Base-by-base conservation (phyloP, 2,888 invertebrate species). In the Lottia scabra region DNA sequence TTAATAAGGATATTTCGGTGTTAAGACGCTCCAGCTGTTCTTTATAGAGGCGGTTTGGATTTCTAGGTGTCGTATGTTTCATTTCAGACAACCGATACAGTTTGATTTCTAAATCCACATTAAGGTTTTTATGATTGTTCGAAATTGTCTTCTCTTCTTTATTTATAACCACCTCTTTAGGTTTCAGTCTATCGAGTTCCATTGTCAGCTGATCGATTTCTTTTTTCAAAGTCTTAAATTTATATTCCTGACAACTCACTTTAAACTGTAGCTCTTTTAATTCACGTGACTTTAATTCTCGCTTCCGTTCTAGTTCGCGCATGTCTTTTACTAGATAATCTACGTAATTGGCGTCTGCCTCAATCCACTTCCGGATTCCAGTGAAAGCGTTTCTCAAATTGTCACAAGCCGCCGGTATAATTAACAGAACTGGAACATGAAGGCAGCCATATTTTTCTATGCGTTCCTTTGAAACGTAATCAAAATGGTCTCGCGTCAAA, bases 341-440 rank as follows among this genome's bases (percentile, higher is more conserved):
- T 5, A 84, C 80, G 70, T 86, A 87, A 8, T 77, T 76, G 56
- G 77, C 78, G 65, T 87, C 87, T 1, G 83, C 84, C 44, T 84
- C 79, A 23, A 85, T 64, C 87, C 87, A 87, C 67, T 81, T 79
- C 38, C 78, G 67, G n/a, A 84, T 73, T 23, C 78, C 84, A 13
- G 74, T 65, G 68, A 77, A 78, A 4, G 84, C 83, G 67, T 83
- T 81, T 56, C 81, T 73, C 15, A 87, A 69, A 75, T 84, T 84
- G 73, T 84, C 82, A 77, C 83, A 84, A 15, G 85, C 83, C 26
- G 81, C 81, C 2, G 84, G 80, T 27, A 87, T 84, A 45, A 84
- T 78, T 44, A 87, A 78, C 16, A 86, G 75, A 63, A 86, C 78
- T 6, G 86, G 83, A 8, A 80, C 81, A 70, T 85, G 82, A n/a